Conservation (phyloP, 35 echinoderm and acorn worm genomes). For the Lytechinus pictus region DNA sequence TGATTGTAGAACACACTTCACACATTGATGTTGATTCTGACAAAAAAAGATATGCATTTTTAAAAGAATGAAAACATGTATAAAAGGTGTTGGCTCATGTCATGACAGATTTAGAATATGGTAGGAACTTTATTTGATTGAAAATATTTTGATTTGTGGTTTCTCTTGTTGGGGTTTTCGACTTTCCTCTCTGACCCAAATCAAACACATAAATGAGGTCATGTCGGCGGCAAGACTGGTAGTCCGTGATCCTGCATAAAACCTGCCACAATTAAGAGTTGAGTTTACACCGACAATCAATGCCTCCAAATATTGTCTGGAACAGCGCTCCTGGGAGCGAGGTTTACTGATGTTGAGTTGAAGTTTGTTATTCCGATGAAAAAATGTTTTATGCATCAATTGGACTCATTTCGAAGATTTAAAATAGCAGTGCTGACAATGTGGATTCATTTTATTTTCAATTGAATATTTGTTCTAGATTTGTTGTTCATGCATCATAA, state of each 20-base stretch:
- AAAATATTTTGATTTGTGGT: not conserved
- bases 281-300: not conserved
- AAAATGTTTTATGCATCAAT: not conserved
- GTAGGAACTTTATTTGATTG: not conserved
- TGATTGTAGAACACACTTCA: too few relatives aligned
- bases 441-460: too few relatives aligned
- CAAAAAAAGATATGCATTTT: too few relatives aligned
- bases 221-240: not conserved
- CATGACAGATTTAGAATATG: not conserved
- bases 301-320: not conserved
- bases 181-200: conserved; percentile 1
- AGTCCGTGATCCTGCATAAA: not conserved
- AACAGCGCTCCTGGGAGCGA: not conserved
- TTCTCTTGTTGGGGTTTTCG: not conserved
- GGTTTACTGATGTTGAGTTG: not conserved
- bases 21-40: too few relatives aligned
- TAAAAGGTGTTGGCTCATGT: not conserved
- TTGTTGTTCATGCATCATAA: too few relatives aligned
- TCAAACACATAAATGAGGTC: conserved; percentile 3
- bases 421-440: not conserved
- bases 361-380: not conserved
- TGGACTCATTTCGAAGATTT: not conserved
- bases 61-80: too few relatives aligned
- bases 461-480: too few relatives aligned
- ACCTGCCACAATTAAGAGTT: not conserved